phyloP scores from a whole-genome alignment of 2,888 invertebrate genomes.

The Ornithoptera priamus region DNA sequence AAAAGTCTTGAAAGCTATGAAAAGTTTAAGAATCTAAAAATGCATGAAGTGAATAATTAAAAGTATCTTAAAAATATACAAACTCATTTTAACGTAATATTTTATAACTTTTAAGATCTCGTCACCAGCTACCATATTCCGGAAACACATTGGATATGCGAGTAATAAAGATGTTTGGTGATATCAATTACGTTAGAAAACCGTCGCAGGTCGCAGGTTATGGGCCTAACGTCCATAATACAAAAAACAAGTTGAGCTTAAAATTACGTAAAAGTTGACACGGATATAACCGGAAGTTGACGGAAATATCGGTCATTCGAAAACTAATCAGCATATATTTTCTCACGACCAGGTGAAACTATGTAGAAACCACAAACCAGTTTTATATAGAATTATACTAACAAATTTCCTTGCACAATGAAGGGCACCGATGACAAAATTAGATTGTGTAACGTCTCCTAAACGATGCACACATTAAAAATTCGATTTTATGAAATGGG shows the following conservation, averaged over 20 bases:
- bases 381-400: conserved; percentile 44
- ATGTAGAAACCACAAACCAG: conserved; percentile 44
- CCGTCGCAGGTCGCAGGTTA: conserved; percentile 17
- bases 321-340: conserved; percentile 52
- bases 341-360: conserved; percentile 53
- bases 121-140: conserved; percentile 3
- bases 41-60: background rate
- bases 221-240: conserved; percentile 14
- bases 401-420: conserved; percentile 47
- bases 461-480: conserved; percentile 35
- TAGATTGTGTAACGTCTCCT: conserved; percentile 38
- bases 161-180: conserved; percentile 16
- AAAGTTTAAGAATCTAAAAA: background rate
- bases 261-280: conserved; percentile 40
- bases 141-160: conserved; percentile 4
- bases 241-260: conserved; percentile 26
- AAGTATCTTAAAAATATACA: background rate
- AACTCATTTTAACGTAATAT: background rate
- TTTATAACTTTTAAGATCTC: conserved; percentile 1
- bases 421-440: conserved; percentile 39
- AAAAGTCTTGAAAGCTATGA: background rate
- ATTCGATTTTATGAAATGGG: conserved; percentile 35
- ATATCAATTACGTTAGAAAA: conserved; percentile 19
- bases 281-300: conserved; percentile 36
- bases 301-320: conserved; percentile 40